A percentile compares a stretch with the other conserved stretches of the same genome.
Conservation (phyloP, 2,797 vertebrate genomes). For the Lophotriccus pileatus region DNA sequence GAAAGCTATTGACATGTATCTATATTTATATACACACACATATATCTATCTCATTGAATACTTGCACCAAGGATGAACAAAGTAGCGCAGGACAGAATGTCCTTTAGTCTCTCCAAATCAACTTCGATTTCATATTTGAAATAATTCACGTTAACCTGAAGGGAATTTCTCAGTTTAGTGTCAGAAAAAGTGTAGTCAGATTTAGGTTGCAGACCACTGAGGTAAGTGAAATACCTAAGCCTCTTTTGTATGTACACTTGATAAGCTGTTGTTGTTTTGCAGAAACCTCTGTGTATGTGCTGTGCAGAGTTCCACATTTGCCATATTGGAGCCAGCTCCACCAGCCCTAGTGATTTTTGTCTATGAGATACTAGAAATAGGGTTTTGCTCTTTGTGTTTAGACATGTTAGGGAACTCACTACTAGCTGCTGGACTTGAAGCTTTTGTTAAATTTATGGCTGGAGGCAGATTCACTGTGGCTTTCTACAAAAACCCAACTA, state of each 20-base stretch:
- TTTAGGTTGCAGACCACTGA: background rate
- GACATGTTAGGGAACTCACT: background rate
- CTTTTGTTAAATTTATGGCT: background rate
- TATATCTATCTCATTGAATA: background rate
- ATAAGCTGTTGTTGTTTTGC: background rate
- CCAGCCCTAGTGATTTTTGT: background rate
- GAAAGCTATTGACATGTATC: background rate
- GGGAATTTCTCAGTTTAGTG: background rate
- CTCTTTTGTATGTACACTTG: background rate
- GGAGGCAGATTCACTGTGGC: background rate
- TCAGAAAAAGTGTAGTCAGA: background rate
- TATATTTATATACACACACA: background rate
- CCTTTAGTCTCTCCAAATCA: background rate
- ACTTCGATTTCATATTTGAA: background rate
- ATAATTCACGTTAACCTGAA: background rate
- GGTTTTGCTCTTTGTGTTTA: background rate
- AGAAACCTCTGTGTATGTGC: background rate
- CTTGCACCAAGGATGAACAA: background rate
- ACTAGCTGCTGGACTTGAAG: background rate
- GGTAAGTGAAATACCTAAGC: background rate
- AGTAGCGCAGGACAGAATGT: background rate
- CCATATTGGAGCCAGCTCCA: background rate
- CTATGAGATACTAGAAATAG: background rate
- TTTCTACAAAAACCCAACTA: background rate
- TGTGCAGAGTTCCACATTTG: background rate